Evolutionary conservation across 2,888 invertebrate genomes (phyloP).

Genomic region (Drosophila lacicola): DNA sequence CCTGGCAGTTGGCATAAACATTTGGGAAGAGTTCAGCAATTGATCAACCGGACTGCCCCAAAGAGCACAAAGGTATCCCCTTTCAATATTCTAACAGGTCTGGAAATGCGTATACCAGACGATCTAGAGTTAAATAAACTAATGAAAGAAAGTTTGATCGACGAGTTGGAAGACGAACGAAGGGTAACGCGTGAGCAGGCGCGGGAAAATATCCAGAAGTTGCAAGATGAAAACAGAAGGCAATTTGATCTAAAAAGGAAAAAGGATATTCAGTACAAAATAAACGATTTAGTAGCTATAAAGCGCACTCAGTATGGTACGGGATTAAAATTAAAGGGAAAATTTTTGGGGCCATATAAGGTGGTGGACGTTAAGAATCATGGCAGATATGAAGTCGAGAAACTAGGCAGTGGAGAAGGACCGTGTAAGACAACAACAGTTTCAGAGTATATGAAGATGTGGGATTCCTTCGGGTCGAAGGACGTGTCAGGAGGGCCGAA

Average conservation of each 20-base stretch:
- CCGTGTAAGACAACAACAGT: conserved; percentile 3
- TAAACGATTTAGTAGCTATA: not conserved
- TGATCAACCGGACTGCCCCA: no score
- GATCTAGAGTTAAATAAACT: not conserved
- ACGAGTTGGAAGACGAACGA: not conserved
- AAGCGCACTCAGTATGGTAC: not conserved
- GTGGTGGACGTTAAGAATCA: not conserved
- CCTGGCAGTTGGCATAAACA: no score
- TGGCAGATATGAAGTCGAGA: conserved; percentile 13
- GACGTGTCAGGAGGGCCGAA: no score
- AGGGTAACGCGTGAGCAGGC: no score
- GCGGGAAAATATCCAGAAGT: no score
- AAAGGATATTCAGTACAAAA: no score
- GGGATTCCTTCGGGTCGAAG: no score
- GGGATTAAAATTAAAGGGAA: not conserved
- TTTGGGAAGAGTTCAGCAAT: no score
- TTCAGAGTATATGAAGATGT: conserved; percentile 3
- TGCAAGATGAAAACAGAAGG: no score
- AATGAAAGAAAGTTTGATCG: not conserved
- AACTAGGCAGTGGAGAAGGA: conserved; percentile 9
- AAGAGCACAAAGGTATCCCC: not conserved
- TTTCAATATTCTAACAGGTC: not conserved
- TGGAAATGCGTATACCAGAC: conserved; percentile 1
- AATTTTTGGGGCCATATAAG: not conserved
- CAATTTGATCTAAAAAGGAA: no score